These are phyloP conservation scores for Pontoporia blainvillei DNA, from an alignment of 2,113 vertebrate species.

Conservation along the genomic window DNA sequence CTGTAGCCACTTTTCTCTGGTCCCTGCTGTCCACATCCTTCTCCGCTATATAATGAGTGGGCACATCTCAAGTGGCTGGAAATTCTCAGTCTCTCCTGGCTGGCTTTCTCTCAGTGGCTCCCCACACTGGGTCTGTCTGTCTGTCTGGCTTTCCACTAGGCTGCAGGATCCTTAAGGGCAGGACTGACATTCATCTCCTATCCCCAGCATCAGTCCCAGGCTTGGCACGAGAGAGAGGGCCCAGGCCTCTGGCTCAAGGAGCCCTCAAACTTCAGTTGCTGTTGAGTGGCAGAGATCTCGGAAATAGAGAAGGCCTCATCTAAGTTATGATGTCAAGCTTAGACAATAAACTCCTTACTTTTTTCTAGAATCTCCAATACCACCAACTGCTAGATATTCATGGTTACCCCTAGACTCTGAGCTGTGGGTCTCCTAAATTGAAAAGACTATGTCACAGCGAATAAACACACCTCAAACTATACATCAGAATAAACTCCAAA, in stretches of 20 bases:
- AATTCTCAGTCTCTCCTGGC: background rate
- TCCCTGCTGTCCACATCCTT: accelerated
- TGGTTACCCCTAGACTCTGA: accelerated
- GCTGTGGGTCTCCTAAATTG: accelerated
- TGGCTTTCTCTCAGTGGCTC: accelerated
- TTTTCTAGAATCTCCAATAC: background rate
- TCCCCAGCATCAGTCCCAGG: no score
- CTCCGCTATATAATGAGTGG: accelerated
- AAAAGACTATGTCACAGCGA: accelerated
- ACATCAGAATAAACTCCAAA: background rate
- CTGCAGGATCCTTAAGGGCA: accelerated
- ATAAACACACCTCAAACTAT: background rate
- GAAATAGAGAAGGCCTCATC: background rate
- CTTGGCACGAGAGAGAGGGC: background rate
- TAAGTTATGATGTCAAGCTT: background rate
- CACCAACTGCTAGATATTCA: accelerated
- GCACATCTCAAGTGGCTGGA: background rate
- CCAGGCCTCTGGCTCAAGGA: background rate
- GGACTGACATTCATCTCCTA: background rate
- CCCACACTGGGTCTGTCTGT: accelerated
- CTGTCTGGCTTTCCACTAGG: background rate
- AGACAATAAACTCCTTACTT: background rate
- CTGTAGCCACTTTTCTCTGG: accelerated
- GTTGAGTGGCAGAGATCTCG: background rate
- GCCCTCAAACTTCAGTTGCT: background rate